phyloP scores from a whole-genome alignment of 2,888 invertebrate genomes.

The Ferdinandea cuprea region DNA sequence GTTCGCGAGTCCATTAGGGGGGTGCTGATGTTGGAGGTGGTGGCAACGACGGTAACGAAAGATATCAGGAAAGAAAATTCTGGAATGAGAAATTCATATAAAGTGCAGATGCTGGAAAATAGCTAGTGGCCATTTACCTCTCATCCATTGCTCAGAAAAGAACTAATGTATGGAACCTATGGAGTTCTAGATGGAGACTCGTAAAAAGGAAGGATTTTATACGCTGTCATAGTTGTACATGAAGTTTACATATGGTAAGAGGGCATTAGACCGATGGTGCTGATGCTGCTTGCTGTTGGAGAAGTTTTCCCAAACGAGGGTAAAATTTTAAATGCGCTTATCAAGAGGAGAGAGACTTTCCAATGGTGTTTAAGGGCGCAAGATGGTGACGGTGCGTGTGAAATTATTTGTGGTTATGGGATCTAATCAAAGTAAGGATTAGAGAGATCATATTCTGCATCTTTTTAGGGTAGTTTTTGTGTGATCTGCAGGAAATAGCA shows the following conservation, averaged over 20 bases:
- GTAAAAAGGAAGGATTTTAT: constrained; percentile 70
- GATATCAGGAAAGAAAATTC: neutral
- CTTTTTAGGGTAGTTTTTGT: too few relatives aligned
- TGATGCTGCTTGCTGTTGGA: constrained; percentile 26
- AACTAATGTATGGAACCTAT: constrained; percentile 43
- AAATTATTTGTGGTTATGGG: constrained; percentile 10
- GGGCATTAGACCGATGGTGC: constrained; percentile 65
- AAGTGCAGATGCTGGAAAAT: constrained; percentile 73
- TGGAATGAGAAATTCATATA: constrained; percentile 56
- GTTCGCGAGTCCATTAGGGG: constrained; percentile 71
- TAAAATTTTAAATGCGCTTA: constrained; percentile 73
- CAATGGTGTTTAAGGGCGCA: constrained; percentile 59
- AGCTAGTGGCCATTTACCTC: constrained; percentile 73
- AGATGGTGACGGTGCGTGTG: constrained; percentile 42
- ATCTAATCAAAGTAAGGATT: too few relatives aligned
- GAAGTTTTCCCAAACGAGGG: constrained; percentile 43
- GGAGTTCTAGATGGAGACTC: constrained; percentile 48
- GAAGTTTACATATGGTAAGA: constrained; percentile 70
- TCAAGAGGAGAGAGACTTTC: constrained; percentile 39
- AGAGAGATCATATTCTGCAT: too few relatives aligned
- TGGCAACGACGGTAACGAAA: neutral
- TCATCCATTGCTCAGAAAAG: constrained; percentile 38
- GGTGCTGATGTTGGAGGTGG: constrained; percentile 6
- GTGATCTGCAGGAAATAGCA: too few relatives aligned
- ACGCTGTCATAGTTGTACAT: constrained; percentile 67